phyloP scores from a whole-genome alignment of 2,113 vertebrate genomes.

The Aptenodytes forsteri region DNA sequence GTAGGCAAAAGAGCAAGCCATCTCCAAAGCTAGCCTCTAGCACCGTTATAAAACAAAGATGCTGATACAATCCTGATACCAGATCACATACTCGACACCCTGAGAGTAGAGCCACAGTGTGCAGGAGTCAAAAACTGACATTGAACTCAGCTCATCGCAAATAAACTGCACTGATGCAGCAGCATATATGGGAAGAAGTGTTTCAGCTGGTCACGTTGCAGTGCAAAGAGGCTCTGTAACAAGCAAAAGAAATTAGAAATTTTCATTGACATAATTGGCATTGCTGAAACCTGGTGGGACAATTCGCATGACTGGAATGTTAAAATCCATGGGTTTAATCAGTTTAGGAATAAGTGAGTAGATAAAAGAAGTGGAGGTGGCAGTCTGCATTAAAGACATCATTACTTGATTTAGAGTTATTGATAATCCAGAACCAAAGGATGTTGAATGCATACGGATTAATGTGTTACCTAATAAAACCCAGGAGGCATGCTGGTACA shows the following conservation, averaged over 20 bases:
- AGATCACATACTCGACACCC: not conserved
- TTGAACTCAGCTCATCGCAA: not conserved
- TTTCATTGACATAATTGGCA: not conserved
- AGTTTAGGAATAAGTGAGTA: not conserved
- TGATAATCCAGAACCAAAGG: conserved; percentile 25
- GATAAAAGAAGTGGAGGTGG: not conserved
- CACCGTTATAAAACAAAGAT: not conserved
- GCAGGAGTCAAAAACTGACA: not conserved
- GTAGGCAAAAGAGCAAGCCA: not conserved
- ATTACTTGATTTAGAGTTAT: conserved; percentile 23
- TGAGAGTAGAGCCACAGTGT: not conserved
- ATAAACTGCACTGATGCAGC: not conserved
- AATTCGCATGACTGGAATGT: not conserved
- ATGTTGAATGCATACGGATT: not conserved
- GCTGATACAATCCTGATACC: not conserved
- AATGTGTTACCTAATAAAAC: conserved; percentile 10
- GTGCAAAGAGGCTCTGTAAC: not conserved
- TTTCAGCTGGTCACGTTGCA: not conserved
- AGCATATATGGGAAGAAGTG: not conserved
- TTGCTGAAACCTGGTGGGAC: conserved; percentile 26
- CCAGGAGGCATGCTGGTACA: not conserved
- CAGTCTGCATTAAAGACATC: not conserved
- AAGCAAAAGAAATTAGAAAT: not conserved
- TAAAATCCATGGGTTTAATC: conserved; percentile 14
- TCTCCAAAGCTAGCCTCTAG: not conserved